phyloP scores from a whole-genome alignment of 37 sponge, comb jelly and placozoan species.

The Beroe ovata region DNA sequence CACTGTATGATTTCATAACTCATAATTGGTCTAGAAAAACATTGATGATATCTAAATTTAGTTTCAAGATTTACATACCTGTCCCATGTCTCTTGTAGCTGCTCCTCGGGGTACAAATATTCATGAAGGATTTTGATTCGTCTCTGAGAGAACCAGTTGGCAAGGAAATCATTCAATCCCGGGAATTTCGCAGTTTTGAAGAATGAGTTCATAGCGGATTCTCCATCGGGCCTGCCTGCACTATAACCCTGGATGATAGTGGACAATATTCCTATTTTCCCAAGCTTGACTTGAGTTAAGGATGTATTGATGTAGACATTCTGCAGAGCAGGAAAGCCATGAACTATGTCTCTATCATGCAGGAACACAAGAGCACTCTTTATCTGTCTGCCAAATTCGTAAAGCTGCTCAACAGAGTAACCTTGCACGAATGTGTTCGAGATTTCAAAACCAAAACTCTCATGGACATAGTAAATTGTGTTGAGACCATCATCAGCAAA shows the following conservation, averaged over 20 bases:
- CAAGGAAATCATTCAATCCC: neutral
- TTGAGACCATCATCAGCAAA: slow-evolving; percentile 41
- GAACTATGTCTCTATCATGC: slow-evolving; percentile 59
- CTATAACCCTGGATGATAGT: slow-evolving; percentile 10
- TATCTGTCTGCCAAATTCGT: slow-evolving; percentile 59
- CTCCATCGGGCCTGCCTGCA: neutral
- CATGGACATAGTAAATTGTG: slow-evolving; percentile 25
- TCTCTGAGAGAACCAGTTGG: slow-evolving; percentile 6
- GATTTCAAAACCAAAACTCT: slow-evolving; percentile 16
- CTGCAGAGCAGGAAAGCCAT: slow-evolving; percentile 59
- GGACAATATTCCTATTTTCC: slow-evolving; percentile 34
- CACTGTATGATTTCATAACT: no score
- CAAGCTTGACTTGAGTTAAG: slow-evolving; percentile 14
- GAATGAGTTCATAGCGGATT: neutral
- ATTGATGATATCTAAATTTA: no score
- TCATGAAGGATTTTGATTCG: slow-evolving; percentile 40
- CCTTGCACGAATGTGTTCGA: slow-evolving; percentile 29
- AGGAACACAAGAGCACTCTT: slow-evolving; percentile 15
- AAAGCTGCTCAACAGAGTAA: slow-evolving; percentile 27
- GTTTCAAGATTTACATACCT: slow-evolving; percentile 44
- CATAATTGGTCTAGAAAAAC: no score
- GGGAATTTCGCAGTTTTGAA: neutral
- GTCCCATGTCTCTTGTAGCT: slow-evolving; percentile 53
- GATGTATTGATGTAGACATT: slow-evolving; percentile 27
- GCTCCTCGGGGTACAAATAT: slow-evolving; percentile 19